Conservation (phyloP, 2,113 vertebrate species). For the Lepus timidus region DNA sequence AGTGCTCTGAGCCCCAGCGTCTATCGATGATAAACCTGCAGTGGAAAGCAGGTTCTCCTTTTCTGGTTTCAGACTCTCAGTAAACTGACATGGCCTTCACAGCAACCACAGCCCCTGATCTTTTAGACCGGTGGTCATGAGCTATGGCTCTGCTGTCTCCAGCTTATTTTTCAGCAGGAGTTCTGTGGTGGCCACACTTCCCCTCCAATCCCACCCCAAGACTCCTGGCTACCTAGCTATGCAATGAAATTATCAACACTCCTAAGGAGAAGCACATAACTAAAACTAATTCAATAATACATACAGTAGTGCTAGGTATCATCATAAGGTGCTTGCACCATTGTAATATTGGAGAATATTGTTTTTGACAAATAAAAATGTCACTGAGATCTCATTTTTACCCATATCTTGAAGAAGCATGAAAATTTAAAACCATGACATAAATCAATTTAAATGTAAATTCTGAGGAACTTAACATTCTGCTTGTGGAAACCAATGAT, state of each 20-base stretch:
- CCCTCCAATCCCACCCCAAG: no score
- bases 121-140: not conserved
- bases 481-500: not conserved
- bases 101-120: not conserved
- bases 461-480: not conserved
- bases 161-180: not conserved
- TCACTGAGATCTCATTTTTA: not conserved
- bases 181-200: not conserved
- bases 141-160: not conserved
- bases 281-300: not conserved
- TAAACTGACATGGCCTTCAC: not conserved
- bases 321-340: not conserved
- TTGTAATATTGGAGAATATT: not conserved
- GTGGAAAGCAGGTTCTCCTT: not conserved
- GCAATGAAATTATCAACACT: not conserved
- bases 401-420: not conserved
- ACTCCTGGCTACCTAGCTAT: not conserved
- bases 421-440: not conserved
- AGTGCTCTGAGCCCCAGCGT: not conserved
- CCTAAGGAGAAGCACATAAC: not conserved
- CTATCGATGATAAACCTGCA: not conserved
- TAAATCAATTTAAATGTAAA: not conserved
- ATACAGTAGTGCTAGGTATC: rapidly evolving
- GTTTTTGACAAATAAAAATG: not conserved
- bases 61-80: not conserved